Conservation (phyloP, 2,797 vertebrate species). For the Syngnathus acus region DNA sequence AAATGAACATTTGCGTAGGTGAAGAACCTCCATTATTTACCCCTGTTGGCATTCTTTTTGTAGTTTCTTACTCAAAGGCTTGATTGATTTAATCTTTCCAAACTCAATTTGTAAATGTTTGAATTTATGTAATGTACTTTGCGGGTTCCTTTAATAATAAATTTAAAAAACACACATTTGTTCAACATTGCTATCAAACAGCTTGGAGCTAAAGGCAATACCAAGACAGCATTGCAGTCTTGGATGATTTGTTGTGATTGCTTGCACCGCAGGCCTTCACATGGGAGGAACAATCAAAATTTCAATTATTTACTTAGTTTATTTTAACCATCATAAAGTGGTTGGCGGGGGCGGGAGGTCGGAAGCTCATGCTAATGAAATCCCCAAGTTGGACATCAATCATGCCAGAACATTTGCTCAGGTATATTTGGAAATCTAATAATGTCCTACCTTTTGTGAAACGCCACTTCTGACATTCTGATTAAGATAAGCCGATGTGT, state of each 20-base stretch:
- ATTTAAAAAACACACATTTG: slow-evolving; percentile 9
- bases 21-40: slow-evolving; percentile 67
- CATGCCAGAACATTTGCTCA: slow-evolving; percentile 15
- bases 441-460: slow-evolving; percentile 16
- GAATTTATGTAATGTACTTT: slow-evolving; percentile 50
- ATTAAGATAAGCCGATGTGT: slow-evolving; percentile 27
- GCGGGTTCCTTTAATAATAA: slow-evolving; percentile 23
- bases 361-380: not conserved
- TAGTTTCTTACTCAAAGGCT: slow-evolving; percentile 39
- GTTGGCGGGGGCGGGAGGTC: not conserved
- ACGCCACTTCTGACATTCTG: slow-evolving; percentile 11
- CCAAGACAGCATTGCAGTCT: slow-evolving; percentile 18
- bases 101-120: slow-evolving; percentile 38
- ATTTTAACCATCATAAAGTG: not conserved
- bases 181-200: slow-evolving; percentile 28
- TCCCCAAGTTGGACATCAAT: slow-evolving; percentile 9
- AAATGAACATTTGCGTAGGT: slow-evolving; percentile 71
- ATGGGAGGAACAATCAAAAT: slow-evolving; percentile 6
- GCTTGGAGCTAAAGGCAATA: slow-evolving; percentile 18
- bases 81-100: slow-evolving; percentile 60
- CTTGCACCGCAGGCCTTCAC: slow-evolving; percentile 23
- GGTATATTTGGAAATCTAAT: slow-evolving; percentile 20
- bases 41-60: slow-evolving; percentile 52
- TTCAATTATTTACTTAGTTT: slow-evolving; percentile 3
- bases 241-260: slow-evolving; percentile 15